phyloP scores from a whole-genome alignment of 1,140 invertebrate species.

The Leptopilina boulardi region DNA sequence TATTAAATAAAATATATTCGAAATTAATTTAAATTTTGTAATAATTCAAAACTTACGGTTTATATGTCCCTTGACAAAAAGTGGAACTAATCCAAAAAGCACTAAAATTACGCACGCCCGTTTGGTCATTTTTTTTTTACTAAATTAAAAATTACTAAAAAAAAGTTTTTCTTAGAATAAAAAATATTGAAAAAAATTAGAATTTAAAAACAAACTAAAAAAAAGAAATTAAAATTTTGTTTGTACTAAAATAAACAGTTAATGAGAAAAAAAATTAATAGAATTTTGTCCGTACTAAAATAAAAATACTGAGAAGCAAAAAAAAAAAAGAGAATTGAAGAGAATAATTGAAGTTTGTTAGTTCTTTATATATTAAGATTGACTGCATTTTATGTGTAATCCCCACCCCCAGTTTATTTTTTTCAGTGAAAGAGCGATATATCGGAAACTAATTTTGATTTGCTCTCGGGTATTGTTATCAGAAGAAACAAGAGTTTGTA shows the following conservation, averaged over 20 bases:
- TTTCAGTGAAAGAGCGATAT: not conserved
- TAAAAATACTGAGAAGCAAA: slow-evolving; percentile 39
- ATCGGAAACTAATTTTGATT: slow-evolving; percentile 25
- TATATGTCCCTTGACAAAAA: not conserved
- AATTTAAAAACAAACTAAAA: too few relatives aligned
- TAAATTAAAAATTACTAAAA: too few relatives aligned
- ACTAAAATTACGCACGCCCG: slow-evolving; percentile 33
- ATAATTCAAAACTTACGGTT: not conserved
- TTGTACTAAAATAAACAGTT: too few relatives aligned
- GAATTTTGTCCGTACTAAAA: not conserved
- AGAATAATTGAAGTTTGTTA: slow-evolving; percentile 29
- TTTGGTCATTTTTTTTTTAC: slow-evolving; percentile 44
- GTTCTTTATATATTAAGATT: slow-evolving; percentile 49
- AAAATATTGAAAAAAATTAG: too few relatives aligned
- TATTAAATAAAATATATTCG: too few relatives aligned
- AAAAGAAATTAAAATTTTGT: too few relatives aligned
- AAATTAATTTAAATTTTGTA: too few relatives aligned
- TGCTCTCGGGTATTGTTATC: slow-evolving; percentile 10
- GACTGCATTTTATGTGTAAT: not conserved
- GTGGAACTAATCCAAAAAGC: slow-evolving; percentile 36
- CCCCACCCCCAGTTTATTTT: not conserved
- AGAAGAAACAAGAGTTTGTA: not conserved
- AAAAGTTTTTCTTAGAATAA: too few relatives aligned
- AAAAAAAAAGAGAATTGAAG: slow-evolving; percentile 48
- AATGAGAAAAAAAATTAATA: too few relatives aligned